These are phyloP conservation scores for Perizoma flavofasciatum DNA, from an alignment of 2,888 invertebrate genomes.

Conservation along the genomic window DNA sequence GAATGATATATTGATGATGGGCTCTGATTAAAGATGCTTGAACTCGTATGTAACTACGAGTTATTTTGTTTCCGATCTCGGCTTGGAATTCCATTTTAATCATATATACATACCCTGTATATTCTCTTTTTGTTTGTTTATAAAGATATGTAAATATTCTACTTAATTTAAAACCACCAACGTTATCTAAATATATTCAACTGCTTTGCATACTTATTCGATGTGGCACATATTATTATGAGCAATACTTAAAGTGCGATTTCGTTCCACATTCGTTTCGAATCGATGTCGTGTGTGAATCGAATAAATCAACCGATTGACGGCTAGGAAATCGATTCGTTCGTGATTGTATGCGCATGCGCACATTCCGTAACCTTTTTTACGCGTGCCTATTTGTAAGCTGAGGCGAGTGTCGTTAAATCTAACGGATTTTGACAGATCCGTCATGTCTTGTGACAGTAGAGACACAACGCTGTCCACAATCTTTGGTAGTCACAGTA, in stretches of 20 bases:
- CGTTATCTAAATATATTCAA: background rate
- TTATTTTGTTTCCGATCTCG: too few species aligned
- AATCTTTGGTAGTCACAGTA: background rate
- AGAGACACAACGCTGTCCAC: background rate
- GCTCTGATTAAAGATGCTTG: too few species aligned
- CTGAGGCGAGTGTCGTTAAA: conserved; percentile 16
- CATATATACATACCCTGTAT: too few species aligned
- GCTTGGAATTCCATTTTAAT: too few species aligned
- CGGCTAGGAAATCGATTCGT: conserved; percentile 73
- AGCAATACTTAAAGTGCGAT: conserved; percentile 36
- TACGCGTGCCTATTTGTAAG: conserved; percentile 30
- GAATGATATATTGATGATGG: too few species aligned
- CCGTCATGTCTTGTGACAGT: conserved; percentile 28
- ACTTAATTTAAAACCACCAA: too few species aligned
- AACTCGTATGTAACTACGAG: too few species aligned
- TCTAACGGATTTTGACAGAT: conserved; percentile 27
- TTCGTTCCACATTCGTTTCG: conserved; percentile 49
- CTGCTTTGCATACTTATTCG: conserved; percentile 21
- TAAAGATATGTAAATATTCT: too few species aligned
- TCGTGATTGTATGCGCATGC: conserved; percentile 34
- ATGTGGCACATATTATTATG: conserved; percentile 40
- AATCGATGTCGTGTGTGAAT: conserved; percentile 60
- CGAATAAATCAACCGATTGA: conserved; percentile 75
- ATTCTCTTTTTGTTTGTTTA: too few species aligned
- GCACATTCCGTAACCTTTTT: conserved; percentile 30